Conservation (phyloP, 2,888 invertebrate genomes). For the Nysson spinosus region DNA sequence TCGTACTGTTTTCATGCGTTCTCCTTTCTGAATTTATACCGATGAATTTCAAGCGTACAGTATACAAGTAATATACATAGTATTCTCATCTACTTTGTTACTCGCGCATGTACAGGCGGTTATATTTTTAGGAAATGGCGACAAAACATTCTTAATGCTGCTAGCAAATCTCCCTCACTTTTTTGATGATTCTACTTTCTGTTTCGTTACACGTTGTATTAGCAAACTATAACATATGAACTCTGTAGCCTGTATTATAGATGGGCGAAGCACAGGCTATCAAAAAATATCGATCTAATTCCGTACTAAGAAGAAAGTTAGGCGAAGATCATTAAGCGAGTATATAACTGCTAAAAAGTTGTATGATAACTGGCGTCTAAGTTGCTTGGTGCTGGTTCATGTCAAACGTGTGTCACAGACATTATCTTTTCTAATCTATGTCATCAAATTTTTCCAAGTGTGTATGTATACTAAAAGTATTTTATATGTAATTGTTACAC, state of each 20-base stretch:
- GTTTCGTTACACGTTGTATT: constrained; percentile 7
- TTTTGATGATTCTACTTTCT: constrained; percentile 1
- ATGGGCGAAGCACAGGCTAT: constrained; percentile 13
- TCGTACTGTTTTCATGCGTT: constrained; percentile 2
- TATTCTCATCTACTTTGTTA: constrained; percentile 21
- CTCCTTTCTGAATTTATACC: neutral
- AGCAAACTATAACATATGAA: constrained; percentile 29
- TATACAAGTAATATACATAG: constrained; percentile 2
- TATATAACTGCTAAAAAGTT: neutral
- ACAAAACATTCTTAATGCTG: neutral
- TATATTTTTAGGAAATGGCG: constrained; percentile 8
- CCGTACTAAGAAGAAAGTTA: too few relatives aligned
- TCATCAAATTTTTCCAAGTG: constrained; percentile 25
- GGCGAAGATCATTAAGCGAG: neutral
- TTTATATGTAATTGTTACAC: constrained; percentile 44
- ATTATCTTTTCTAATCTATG: constrained; percentile 25
- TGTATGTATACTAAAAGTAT: constrained; percentile 38
- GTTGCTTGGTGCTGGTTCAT: constrained; percentile 38
- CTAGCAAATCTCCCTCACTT: neutral
- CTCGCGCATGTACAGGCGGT: constrained; percentile 10
- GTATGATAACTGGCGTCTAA: constrained; percentile 1
- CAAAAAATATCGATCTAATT: too few relatives aligned
- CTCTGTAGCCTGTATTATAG: constrained; percentile 16
- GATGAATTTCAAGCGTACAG: constrained; percentile 3
- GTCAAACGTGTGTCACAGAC: constrained; percentile 24